Evolutionary conservation across 2,113 vertebrate genomes (phyloP).

Genomic region (Scatophagus argus): DNA sequence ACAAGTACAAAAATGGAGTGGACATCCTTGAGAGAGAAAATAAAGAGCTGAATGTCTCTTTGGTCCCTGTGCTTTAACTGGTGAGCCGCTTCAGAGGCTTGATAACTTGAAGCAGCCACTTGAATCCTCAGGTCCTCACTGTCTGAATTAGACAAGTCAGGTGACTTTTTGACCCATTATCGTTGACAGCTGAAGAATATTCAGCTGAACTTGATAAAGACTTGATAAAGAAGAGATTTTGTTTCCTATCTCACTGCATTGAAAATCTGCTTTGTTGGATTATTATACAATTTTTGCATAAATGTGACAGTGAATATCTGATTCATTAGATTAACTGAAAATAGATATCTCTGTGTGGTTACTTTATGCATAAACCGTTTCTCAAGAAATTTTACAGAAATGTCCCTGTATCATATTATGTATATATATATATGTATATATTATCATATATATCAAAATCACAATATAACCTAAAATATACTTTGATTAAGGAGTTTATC

Average conservation of each 20-base stretch:
- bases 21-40: neutral
- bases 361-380: neutral
- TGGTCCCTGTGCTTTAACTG: neutral
- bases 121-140: neutral
- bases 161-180: neutral
- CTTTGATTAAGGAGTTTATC: neutral
- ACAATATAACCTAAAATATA: neutral
- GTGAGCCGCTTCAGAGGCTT: neutral
- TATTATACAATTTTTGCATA: neutral
- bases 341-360: neutral
- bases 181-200: slow-evolving; percentile 3
- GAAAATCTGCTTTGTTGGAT: neutral
- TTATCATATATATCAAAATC: neutral
- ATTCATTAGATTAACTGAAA: neutral
- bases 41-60: neutral
- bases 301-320: neutral
- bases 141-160: neutral
- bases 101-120: neutral
- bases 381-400: neutral
- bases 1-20: neutral
- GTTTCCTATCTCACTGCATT: neutral
- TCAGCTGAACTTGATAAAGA: neutral
- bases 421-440: too few species aligned
- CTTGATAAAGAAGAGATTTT: neutral
- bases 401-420: neutral